These are phyloP conservation scores for Gadopsis bispinosus DNA, from an alignment of 2,797 vertebrate genomes.

Conservation along the genomic window DNA sequence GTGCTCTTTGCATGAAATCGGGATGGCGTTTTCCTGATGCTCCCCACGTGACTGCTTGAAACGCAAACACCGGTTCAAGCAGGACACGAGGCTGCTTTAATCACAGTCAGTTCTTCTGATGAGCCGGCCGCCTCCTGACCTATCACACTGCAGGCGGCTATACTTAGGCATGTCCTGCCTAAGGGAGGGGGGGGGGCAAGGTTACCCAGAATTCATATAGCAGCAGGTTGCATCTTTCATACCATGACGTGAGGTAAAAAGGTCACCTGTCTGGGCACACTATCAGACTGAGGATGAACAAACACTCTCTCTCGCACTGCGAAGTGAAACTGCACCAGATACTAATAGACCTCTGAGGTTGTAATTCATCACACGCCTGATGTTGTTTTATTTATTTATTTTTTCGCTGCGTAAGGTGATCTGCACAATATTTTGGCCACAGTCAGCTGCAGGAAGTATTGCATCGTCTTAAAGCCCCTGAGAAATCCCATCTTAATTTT, in stretches of 20 bases:
- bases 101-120: conserved; percentile 16
- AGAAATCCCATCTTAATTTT: not conserved
- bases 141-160: conserved; percentile 46
- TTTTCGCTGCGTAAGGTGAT: not conserved
- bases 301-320: conserved; percentile 17
- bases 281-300: conserved; percentile 43
- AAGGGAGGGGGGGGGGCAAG: conserved; percentile 60
- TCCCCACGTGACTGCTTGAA: not conserved
- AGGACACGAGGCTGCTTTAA: conserved; percentile 19
- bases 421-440: not conserved
- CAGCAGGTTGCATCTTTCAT: conserved; percentile 73
- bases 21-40: conserved; percentile 8
- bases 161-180: conserved; percentile 64
- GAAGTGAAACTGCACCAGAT: conserved; percentile 23
- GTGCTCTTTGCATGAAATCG: conserved; percentile 22
- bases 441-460: not conserved
- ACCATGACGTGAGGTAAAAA: conserved; percentile 64
- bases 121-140: conserved; percentile 46
- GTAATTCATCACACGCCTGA: conserved; percentile 36
- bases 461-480: not conserved
- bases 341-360: conserved; percentile 29
- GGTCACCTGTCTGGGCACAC: conserved; percentile 65
- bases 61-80: conserved; percentile 32
- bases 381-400: not conserved
- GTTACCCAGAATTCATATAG: conserved; percentile 73